These are phyloP conservation scores for Sardina pilchardus DNA, from an alignment of 2,113 vertebrate genomes.

Conservation along the genomic window DNA sequence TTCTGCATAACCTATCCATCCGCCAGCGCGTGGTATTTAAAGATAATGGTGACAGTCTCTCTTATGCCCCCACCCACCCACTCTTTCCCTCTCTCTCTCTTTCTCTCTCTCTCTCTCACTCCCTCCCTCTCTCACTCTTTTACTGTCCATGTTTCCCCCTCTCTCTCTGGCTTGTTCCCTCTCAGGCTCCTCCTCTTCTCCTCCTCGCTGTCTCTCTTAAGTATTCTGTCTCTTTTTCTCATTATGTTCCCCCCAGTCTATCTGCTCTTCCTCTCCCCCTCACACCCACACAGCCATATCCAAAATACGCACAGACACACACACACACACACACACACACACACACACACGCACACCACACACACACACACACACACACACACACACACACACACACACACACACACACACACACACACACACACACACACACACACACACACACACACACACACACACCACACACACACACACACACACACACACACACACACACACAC, in stretches of 20 bases:
- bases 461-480: conserved; percentile 25
- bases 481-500: conserved; percentile 21
- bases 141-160: conserved; percentile 10
- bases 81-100: not conserved
- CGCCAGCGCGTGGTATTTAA: conserved; percentile 25
- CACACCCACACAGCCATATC: conserved; percentile 1
- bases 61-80: too few species aligned
- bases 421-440: not conserved
- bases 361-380: conserved; percentile 10
- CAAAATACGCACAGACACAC: not conserved
- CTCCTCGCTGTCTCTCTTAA: conserved; percentile 32
- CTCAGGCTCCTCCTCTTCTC: conserved; percentile 49
- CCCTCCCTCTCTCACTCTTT: not conserved
- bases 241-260: conserved; percentile 32
- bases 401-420: not conserved
- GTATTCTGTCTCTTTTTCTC: conserved; percentile 4
- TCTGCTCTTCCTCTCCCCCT: not conserved
- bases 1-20: conserved; percentile 40
- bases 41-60: conserved; percentile 30
- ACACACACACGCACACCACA: conserved; percentile 19
- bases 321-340: conserved; percentile 24
- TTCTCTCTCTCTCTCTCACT: not conserved
- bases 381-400: not conserved
- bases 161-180: conserved; percentile 39
- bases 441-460: too few species aligned